Conservation (phyloP, 2,888 invertebrate genomes). For the Drosophila eohydei region DNA sequence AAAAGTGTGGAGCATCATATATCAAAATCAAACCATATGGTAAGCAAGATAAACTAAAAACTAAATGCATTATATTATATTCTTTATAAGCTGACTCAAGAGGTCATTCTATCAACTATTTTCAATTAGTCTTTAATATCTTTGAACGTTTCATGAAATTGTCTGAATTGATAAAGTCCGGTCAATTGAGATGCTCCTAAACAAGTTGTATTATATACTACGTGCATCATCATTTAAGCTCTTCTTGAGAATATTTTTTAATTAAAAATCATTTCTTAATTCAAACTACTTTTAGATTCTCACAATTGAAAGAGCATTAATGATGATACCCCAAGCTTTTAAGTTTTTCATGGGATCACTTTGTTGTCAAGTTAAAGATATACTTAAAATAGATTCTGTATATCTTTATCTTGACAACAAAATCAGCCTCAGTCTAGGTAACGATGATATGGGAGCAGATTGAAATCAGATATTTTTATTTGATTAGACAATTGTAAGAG, state of each 20-base stretch:
- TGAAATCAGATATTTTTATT: no score
- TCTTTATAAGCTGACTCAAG: background rate
- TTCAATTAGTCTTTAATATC: background rate
- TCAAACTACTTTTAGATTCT: background rate
- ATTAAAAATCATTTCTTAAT: background rate
- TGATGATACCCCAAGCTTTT: no score
- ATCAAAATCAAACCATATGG: slow-evolving; percentile 39
- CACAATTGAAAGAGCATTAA: background rate
- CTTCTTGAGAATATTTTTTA: background rate
- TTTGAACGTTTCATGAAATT: background rate
- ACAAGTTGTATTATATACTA: background rate
- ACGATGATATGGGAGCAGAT: no score
- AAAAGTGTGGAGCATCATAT: slow-evolving; percentile 10
- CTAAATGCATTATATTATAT: background rate
- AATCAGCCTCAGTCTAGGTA: no score
- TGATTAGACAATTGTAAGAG: no score
- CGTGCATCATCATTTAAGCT: background rate
- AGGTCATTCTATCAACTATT: background rate
- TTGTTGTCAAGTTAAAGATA: no score
- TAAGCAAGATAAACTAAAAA: slow-evolving; percentile 41
- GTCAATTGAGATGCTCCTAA: background rate
- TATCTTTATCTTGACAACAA: no score
- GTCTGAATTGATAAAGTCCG: background rate
- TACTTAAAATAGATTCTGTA: no score
- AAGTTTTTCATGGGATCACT: no score